phyloP scores from a whole-genome alignment of 2,113 vertebrate species.

The Xenopus tropicalis region DNA sequence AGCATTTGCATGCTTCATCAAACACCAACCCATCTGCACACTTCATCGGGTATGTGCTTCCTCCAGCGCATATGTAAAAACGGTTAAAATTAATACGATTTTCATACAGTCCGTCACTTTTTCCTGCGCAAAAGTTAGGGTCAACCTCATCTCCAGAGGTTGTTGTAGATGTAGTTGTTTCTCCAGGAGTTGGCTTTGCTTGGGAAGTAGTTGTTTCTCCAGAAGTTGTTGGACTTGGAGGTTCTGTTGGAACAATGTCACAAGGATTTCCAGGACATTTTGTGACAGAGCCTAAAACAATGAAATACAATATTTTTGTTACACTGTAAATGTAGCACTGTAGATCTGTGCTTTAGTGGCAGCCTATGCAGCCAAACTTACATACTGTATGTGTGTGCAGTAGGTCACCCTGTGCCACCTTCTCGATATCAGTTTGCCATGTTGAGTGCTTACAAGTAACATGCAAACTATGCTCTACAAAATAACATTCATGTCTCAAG shows the following conservation, averaged over 20 bases:
- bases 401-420: too few relatives aligned
- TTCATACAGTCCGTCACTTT: slow-evolving; percentile 62
- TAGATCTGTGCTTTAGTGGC: neutral
- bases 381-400: too few relatives aligned
- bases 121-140: slow-evolving; percentile 58
- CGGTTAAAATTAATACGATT: slow-evolving; percentile 57
- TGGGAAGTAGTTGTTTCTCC: neutral
- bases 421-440: too few relatives aligned
- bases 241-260: neutral
- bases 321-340: neutral
- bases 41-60: slow-evolving; percentile 59
- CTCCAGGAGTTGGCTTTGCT: neutral
- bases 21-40: slow-evolving; percentile 69
- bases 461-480: neutral
- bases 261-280: slow-evolving; percentile 30
- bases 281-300: slow-evolving; percentile 22
- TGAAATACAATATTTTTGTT: neutral
- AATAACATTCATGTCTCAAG: too few relatives aligned
- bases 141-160: neutral
- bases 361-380: too few relatives aligned
- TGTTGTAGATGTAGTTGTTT: slow-evolving; percentile 18
- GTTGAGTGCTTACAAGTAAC: neutral
- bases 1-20: slow-evolving; percentile 67
- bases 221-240: neutral
- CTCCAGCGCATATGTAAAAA: slow-evolving; percentile 66